phyloP scores from a whole-genome alignment of 1,140 invertebrate species.

The Solen grandis region DNA sequence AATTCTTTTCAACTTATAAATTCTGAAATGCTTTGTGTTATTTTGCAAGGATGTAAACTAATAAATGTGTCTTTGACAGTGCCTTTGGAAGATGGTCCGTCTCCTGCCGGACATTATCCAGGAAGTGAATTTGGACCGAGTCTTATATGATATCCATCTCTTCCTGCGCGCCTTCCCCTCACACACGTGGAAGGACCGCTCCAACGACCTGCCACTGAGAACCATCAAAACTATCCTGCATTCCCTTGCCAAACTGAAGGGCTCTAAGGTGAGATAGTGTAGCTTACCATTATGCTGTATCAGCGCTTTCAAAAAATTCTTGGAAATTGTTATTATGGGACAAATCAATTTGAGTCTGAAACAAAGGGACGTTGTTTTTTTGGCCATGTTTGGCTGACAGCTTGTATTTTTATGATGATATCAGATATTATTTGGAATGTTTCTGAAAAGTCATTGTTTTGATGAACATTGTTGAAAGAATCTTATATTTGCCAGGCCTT shows the following conservation, averaged over 20 bases:
- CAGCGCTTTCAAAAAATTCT: no score
- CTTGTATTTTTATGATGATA: no score
- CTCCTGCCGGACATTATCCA: conserved; percentile 88
- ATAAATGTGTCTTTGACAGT: no score
- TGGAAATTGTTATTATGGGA: background rate
- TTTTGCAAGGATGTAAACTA: no score
- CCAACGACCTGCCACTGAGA: conserved; percentile 89
- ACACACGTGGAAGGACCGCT: conserved; percentile 88
- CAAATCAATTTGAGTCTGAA: background rate
- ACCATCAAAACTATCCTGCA: conserved; percentile 96
- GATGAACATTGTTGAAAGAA: no score
- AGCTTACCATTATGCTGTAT: no score
- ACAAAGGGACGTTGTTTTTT: background rate
- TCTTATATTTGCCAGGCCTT: no score
- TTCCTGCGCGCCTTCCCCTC: conserved; percentile 93
- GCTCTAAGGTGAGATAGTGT: conserved; percentile 76
- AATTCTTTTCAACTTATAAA: no score
- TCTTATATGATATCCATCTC: conserved; percentile 91
- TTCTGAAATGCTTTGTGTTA: no score
- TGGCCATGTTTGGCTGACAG: background rate
- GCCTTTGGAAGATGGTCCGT: conserved; percentile 92
- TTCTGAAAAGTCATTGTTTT: no score
- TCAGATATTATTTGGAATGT: background rate
- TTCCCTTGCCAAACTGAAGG: conserved; percentile 85
- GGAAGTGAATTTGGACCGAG: conserved; percentile 89